Base-by-base conservation (phyloP, 2,888 invertebrate genomes). In the Ceriagrion tenellum region DNA sequence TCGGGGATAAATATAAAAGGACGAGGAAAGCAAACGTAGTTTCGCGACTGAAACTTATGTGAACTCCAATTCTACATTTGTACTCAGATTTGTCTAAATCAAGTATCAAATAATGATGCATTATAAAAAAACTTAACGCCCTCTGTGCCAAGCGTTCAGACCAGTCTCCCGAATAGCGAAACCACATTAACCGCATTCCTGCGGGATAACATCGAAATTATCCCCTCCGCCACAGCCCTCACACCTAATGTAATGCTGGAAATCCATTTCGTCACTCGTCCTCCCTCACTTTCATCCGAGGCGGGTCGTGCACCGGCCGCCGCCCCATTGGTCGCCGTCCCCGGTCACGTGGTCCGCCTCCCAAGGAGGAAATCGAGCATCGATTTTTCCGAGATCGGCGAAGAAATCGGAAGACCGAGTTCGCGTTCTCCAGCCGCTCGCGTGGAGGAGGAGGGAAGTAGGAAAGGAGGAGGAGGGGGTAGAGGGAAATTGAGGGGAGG, bases 381-480 rank as follows among this genome's bases (percentile, higher is more conserved):
- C 69, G 69, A 81, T 35, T 10, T 74, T 81, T 81, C 35, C 35
- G 13, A 81, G 81, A 81, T 35, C 81, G 81, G 16, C 81, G 81
- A 81, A 81, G 35, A n/a, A 69, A 69, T 69, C 69, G 69, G 69
- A 81, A 81, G 81, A 35, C 81, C 81, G 81, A 16, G 81, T 81
- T 16, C 12, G 30, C 81, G 81, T 69, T 69, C 69, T 69, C 6
- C 16, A 35, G 81, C 1, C 35, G 81, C 81, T 30, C 10, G 81
- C 30, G 18, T 35, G 35, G 13, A 10, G 35, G 81, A 16, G 59
- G 81, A 6, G 81, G 81, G 16, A 8, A 16, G 35, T 10, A 26
- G 30, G 69, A n/a, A n/a, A n/a, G 81, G 13, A 26, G 69, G 69
- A n/a, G 69, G 3, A 2, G 12, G 69, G 69, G 69, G 69, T 18